These are phyloP conservation scores for Orchestia grillus DNA, from an alignment of 1,140 invertebrate genomes.

Conservation along the genomic window DNA sequence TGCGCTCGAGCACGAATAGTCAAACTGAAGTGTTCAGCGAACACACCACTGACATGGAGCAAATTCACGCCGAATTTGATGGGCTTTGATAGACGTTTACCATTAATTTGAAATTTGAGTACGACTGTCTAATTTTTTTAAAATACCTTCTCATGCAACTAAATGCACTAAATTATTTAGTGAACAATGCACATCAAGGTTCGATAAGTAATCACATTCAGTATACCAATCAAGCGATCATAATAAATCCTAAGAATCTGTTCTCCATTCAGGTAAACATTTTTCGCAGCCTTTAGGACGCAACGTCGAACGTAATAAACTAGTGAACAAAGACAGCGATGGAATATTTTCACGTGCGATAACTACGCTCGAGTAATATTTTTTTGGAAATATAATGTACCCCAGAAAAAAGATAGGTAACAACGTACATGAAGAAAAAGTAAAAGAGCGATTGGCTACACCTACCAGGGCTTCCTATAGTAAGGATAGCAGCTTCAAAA, in stretches of 20 bases:
- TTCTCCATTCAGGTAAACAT: no score
- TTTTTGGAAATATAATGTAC: background rate
- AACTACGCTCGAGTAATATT: background rate
- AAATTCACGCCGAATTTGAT: background rate
- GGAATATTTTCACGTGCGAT: background rate
- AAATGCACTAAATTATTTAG: no score
- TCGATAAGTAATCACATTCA: no score
- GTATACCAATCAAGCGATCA: no score
- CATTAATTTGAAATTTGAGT: background rate
- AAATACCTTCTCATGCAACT: background rate
- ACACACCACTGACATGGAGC: background rate
- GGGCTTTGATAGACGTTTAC: background rate
- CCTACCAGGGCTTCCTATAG: no score
- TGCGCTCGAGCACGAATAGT: background rate
- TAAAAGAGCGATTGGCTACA: no score
- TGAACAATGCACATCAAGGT: background rate
- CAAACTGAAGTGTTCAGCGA: background rate
- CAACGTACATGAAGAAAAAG: background rate
- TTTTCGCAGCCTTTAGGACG: no score
- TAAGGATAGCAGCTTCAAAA: no score
- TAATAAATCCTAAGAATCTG: no score
- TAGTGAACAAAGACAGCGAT: background rate
- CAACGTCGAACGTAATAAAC: background rate
- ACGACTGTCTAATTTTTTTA: background rate
- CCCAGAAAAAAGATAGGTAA: background rate